A percentile compares a stretch with the other conserved stretches of the same genome.
Conservation (phyloP, 1,140 invertebrate genomes). For the Drosophila tsacasi region DNA sequence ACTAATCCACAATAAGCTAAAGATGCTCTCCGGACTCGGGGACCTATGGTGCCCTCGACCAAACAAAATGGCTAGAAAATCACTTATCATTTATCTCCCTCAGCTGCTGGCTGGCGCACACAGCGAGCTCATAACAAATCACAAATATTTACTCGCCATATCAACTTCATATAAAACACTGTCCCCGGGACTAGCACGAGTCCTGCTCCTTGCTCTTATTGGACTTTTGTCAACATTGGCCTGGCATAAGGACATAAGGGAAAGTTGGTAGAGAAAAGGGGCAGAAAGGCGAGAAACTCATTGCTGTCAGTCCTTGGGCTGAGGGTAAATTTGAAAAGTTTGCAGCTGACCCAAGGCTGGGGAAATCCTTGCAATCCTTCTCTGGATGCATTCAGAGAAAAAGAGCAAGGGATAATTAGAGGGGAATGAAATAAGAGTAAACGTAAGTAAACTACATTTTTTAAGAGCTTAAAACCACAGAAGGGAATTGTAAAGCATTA, state of each 20-base stretch:
- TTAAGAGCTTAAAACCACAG: not conserved
- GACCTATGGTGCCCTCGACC: constrained; percentile 12
- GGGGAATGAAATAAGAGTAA: not conserved
- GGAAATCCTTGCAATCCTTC: constrained; percentile 60
- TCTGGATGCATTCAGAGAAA: constrained; percentile 1
- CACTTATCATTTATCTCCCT: constrained; percentile 81
- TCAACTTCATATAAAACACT: constrained; percentile 79
- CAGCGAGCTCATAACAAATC: constrained; percentile 76
- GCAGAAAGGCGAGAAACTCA: constrained; percentile 72
- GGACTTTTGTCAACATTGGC: constrained; percentile 77
- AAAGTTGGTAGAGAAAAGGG: constrained; percentile 34
- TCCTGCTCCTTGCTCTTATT: constrained; percentile 66
- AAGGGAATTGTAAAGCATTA: not conserved
- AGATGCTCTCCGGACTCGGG: constrained; percentile 2
- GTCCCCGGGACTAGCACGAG: constrained; percentile 43
- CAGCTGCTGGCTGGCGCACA: constrained; percentile 39
- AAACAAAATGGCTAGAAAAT: constrained; percentile 68
- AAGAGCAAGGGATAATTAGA: not conserved
- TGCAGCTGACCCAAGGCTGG: constrained; percentile 52
- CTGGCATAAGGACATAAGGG: constrained; percentile 18
- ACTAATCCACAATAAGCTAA: constrained; percentile 46
- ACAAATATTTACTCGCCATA: constrained; percentile 83
- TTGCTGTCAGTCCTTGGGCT: constrained; percentile 68
- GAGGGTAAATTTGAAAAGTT: constrained; percentile 77
- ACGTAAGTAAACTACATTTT: not conserved